Evolutionary conservation across 2,888 invertebrate species (phyloP), one percentile per base, ranked within the genome.

Genomic region (Cyclophora punctaria): DNA sequence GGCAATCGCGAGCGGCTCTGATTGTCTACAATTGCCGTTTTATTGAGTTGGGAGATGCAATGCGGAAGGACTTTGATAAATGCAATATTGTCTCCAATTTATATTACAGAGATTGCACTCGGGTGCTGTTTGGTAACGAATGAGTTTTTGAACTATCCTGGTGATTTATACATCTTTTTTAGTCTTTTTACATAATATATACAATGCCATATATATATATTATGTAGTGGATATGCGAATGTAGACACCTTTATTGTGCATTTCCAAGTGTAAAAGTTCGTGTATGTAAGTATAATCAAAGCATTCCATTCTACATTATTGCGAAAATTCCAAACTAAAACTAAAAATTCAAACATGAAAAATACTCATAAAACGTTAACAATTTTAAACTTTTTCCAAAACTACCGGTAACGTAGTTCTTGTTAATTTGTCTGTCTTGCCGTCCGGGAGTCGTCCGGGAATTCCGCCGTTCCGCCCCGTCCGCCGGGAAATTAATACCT

Each of bases 401-500:
- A 60, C 64, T 60, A 55, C 55, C 47, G 46, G 47, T 58, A 58
- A 62, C 64, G 60, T 53, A 58, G 66, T 62, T 64, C 64, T 62
- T 56, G 60, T 56, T 61, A 57, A 61, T 61, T 59, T 54, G 60
- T 55, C 57, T 62, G 68, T 63, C 61, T 64, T 66, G 54, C 53
- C 50, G 50, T 51, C 50, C 56, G 48, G 52, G 20, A 50, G 55
- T 51, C 61, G 58, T 55, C 48, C 57, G 64, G 59, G 67, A 68
- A 68, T 71, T 70, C 66, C 60, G 59, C 65, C 62, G 66, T 61
- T 58, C 55, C 48, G 43, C 52, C 55, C 57, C 59, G 68, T 69
- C 70, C 73, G 62, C 58, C 67, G 73, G 78, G 73, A 75, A 74
- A 78, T 77, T 75, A 76, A 70, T 70, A 70, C 70, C 74, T 65